A percentile compares a stretch with the other conserved stretches of the same genome.
Evolutionary conservation across 2,113 vertebrate genomes (phyloP).

Genomic region (Smithornis capensis): DNA sequence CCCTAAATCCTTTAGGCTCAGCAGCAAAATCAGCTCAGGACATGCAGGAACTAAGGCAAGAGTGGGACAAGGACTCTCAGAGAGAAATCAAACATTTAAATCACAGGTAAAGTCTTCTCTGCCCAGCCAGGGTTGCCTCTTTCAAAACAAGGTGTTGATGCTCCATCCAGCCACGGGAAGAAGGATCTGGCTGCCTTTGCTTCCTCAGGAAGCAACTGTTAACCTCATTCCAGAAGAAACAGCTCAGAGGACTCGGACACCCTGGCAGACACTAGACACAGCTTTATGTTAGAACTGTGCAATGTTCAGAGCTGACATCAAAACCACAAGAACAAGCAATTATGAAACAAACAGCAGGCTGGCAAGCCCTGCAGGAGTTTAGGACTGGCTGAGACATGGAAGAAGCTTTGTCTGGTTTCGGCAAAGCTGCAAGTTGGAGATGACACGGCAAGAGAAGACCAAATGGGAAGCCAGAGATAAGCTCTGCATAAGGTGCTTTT

Average conservation of each 20-base stretch:
- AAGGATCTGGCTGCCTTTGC: not conserved
- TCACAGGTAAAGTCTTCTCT: not conserved
- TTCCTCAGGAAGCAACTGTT: not conserved
- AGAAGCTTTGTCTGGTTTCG: not conserved
- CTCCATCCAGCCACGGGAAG: not conserved
- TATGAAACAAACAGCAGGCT: not conserved
- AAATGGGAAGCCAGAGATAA: not conserved
- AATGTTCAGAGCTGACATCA: not conserved
- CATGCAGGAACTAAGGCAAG: not conserved
- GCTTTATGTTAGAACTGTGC: not conserved
- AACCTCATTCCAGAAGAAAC: not conserved
- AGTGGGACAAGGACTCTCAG: not conserved
- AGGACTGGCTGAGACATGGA: not conserved
- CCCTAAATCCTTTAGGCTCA: not conserved
- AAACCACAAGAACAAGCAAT: not conserved
- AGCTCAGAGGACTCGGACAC: not conserved
- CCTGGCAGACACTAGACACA: not conserved
- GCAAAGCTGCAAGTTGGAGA: not conserved
- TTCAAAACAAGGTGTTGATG: not conserved
- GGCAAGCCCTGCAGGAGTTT: not conserved
- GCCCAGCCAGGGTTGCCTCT: not conserved
- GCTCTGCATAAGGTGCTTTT: not conserved
- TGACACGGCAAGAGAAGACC: not conserved
- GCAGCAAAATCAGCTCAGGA: not conserved
- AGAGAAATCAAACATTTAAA: not conserved